These are phyloP conservation scores for Margarornis squamiger DNA, from an alignment of 2,797 vertebrate genomes.

Conservation along the genomic window DNA sequence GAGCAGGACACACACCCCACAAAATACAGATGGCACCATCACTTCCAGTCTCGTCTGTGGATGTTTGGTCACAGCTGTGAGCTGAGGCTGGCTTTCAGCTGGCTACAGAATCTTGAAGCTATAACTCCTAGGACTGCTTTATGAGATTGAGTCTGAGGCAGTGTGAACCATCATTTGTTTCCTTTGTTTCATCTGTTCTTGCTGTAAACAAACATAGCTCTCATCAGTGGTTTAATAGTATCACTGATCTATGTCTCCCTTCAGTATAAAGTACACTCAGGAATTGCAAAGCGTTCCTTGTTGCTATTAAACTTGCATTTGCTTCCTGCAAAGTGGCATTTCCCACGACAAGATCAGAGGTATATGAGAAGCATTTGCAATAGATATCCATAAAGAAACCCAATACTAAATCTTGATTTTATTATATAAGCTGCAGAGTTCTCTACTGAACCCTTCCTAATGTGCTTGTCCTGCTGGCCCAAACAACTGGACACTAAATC, in stretches of 20 bases:
- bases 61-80: not conserved
- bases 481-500: not conserved
- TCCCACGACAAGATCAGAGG: not conserved
- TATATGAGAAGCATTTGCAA: not conserved
- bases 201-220: not conserved
- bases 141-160: not conserved
- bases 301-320: not conserved
- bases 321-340: not conserved
- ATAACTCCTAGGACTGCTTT: not conserved
- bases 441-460: not conserved
- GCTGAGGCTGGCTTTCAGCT: not conserved
- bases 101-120: not conserved
- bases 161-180: not conserved
- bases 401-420: not conserved
- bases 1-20: not conserved
- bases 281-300: not conserved
- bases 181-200: not conserved
- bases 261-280: not conserved
- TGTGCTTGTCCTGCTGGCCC: not conserved
- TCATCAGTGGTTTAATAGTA: not conserved
- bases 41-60: not conserved
- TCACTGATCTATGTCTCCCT: not conserved
- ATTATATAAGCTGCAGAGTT: not conserved
- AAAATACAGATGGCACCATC: not conserved
- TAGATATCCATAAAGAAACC: not conserved